phyloP scores from a whole-genome alignment of 1,140 invertebrate genomes.

The Melipona quadrifasciata region DNA sequence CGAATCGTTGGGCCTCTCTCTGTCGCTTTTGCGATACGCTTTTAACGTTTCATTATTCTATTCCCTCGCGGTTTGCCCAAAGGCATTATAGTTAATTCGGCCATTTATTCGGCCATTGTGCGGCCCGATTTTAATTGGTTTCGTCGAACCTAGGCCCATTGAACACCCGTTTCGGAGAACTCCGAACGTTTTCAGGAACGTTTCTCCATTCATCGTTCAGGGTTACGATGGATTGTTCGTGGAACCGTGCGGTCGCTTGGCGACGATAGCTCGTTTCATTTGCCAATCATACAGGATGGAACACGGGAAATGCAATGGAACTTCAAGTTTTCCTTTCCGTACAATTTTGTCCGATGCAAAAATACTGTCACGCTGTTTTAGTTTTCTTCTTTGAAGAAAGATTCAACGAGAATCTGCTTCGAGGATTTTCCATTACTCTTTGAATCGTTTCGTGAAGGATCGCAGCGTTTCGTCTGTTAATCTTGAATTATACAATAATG shows the following conservation, averaged over 20 bases:
- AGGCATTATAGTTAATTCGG: slow-evolving; percentile 31
- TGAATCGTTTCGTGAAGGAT: no score
- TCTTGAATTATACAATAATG: no score
- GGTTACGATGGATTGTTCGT: background rate
- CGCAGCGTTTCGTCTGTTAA: no score
- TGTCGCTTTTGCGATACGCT: slow-evolving; percentile 2
- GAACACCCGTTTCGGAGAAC: slow-evolving; percentile 19
- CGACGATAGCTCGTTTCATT: background rate
- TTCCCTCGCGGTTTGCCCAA: slow-evolving; percentile 1
- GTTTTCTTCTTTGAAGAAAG: no score
- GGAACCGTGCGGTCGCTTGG: no score
- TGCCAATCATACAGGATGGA: background rate
- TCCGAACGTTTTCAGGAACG: background rate
- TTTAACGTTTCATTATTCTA: slow-evolving; percentile 31
- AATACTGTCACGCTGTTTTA: no score
- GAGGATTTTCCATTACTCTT: no score
- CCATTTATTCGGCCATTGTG: slow-evolving; percentile 15
- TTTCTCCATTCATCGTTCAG: background rate
- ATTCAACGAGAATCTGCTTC: no score
- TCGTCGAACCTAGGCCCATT: slow-evolving; percentile 5
- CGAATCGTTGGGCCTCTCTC: background rate
- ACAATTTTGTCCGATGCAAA: no score
- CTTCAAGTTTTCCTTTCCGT: no score
- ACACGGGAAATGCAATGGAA: no score
- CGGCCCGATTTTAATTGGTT: slow-evolving; percentile 32